A percentile compares a stretch with the other conserved stretches of the same genome.
These are phyloP conservation scores for Chymomyza caudatula DNA, from an alignment of 2,888 invertebrate species.

Conservation along the genomic window DNA sequence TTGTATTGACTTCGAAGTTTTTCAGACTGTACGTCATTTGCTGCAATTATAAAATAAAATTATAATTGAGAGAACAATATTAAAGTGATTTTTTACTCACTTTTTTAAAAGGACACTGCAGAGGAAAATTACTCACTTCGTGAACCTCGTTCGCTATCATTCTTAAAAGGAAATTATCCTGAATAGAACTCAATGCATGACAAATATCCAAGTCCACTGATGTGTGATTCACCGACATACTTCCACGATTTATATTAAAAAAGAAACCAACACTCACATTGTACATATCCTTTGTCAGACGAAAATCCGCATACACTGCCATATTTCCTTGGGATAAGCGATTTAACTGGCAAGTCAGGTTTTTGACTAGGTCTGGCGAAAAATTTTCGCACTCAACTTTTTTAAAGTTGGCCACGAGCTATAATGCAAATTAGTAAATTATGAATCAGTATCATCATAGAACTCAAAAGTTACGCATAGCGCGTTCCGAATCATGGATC, in stretches of 20 bases:
- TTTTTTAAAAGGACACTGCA: slow-evolving; percentile 9
- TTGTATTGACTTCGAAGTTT: slow-evolving; percentile 6
- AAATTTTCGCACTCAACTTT: slow-evolving; percentile 4
- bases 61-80: not conserved
- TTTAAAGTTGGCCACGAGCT: not conserved
- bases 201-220: not conserved
- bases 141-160: not conserved
- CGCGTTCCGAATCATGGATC: too few relatives aligned
- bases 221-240: not conserved
- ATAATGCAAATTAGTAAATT: not conserved
- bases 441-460: too few relatives aligned
- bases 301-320: not conserved
- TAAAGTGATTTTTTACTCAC: not conserved
- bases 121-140: not conserved
- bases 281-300: not conserved
- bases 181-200: not conserved
- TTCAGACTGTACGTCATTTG: slow-evolving; percentile 1
- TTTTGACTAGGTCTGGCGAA: not conserved
- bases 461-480: too few relatives aligned
- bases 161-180: not conserved
- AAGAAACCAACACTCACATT: not conserved
- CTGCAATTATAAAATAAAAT: not conserved
- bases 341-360: not conserved
- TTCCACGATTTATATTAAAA: not conserved
- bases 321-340: not conserved